Base-by-base conservation (phyloP, 2,888 invertebrate genomes). In the Pogonocherus hispidulus region DNA sequence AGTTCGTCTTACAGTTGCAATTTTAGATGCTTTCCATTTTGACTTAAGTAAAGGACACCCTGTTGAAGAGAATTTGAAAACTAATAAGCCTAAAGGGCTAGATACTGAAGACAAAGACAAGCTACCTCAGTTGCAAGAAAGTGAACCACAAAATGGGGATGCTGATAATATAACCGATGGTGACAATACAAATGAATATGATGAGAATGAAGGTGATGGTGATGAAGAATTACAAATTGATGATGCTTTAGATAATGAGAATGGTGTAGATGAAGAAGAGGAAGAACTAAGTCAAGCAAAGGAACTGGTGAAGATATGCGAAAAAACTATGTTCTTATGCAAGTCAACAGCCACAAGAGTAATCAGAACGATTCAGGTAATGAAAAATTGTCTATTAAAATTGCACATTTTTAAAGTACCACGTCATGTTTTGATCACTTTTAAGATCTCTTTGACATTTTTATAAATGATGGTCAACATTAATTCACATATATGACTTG, bases 21-120 rank as follows among this genome's bases (percentile, higher is more conserved):
- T 98, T 69, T 87, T 98, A 71, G 96, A 98, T 82, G 91, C 94
- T 0, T 98, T 98, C 81, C 98, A 98, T 86, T 98, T 94, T 84
- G 95, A 98, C 86, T 87, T 98, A 55, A 90, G 90, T 0, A 91
- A 91, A 82, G 90, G 88, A 8, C 27, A 49, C 16, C 14, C n/a
- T 9, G 23, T 11, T 16, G 11, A 52, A 6, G 20, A 22, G 23
- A 35, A 19, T 18, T 8, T 11, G 14, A 54, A 27, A 47, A 41
- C 16, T 41, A 37, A 41, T n/a, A 20, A 2, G 37, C 14, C 14
- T 20, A 35, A 49, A 44, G 23, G 14, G 51, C 6, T 23, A 62
- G 27, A 27, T 19, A 27, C 32, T 47, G 67, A 67, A 41, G 59
- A 67, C 16, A 73, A 77, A 35, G 73, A 76, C n/a, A n/a, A n/a